Base-by-base conservation (phyloP, 1,140 invertebrate species). In the Schlechtendalia chinensis region DNA sequence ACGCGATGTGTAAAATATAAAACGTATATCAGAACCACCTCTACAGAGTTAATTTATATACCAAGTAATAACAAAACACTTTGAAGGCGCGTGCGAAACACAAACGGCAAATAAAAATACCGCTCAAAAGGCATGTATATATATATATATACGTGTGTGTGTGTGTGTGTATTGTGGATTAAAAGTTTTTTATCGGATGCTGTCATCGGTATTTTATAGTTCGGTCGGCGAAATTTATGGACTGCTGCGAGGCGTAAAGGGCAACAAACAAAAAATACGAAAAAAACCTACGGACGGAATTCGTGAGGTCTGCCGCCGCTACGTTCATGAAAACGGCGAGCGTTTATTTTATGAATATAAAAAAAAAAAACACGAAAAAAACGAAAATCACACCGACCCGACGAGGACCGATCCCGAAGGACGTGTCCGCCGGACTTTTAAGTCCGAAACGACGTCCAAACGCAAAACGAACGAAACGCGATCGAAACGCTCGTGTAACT, bases 161-260 rank as follows among this genome's bases (percentile, higher is more conserved):
- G 32, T 56, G 12, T 74, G n/a, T 74, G 14, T 77, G 24, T 45
- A 75, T 45, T 22, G n/a, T 11, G 19, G n/a, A 77, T 77, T 59
- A 58, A 45, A 77, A 39, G n/a, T 58, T 29, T 59, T n/a, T 59
- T 77, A 77, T 77, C 29, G 12, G 56, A 39, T n/a, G 58, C 29
- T 59, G 72, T 59, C 54, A 77, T 77, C 72, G 29, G 72, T 77
- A 59, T 77, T 58, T 56, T 59, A 77, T 77, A 77, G 54, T 45
- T 59, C 6, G 16, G 72, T 29, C 50, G 22, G 72, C n/a, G 5
- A 77, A 77, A 56, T 77, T 77, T 59, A 58, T 77, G 72, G 22
- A 77, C 72, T 59, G n/a, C 10, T 39, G 22, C 29, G 54, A 77
- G n/a, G 56, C 69, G 24, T 27, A 72, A 72, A 72, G 39, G 67